A percentile compares a stretch with the other conserved stretches of the same genome.
phyloP scores from a whole-genome alignment of 2,113 vertebrate species.

The Misgurnus anguillicaudatus region DNA sequence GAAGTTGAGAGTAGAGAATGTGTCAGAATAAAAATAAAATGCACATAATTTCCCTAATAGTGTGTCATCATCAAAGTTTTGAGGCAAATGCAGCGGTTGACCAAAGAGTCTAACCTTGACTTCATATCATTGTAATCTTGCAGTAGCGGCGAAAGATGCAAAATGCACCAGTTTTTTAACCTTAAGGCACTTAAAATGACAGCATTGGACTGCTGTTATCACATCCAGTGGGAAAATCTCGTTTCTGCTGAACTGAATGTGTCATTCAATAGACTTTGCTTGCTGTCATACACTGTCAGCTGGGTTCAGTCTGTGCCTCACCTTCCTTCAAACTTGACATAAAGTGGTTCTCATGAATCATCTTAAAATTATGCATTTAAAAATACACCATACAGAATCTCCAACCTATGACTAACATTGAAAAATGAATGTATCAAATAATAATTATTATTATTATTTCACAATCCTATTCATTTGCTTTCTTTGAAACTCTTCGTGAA shows the following conservation, averaged over 20 bases:
- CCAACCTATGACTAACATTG: no score
- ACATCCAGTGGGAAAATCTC: slow-evolving; percentile 29
- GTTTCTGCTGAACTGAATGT: slow-evolving; percentile 11
- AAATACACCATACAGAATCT: no score
- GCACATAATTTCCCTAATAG: no score
- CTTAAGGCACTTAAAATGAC: background rate
- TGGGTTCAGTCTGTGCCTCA: background rate
- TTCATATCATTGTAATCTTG: no score
- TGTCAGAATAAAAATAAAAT: no score
- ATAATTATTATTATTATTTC: background rate
- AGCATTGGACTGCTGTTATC: background rate
- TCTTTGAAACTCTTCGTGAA: background rate
- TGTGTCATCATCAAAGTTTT: no score
- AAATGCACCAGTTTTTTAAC: no score
- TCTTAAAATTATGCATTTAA: background rate
- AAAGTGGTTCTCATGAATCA: background rate
- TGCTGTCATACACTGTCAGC: slow-evolving; percentile 7
- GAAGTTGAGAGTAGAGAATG: no score
- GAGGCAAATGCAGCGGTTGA: no score
- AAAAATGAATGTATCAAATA: background rate
- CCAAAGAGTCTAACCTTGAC: no score
- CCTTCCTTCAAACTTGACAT: background rate
- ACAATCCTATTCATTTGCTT: background rate
- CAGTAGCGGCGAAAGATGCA: no score
- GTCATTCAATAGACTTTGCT: slow-evolving; percentile 4